Evolutionary conservation across 1,140 invertebrate genomes (phyloP), one percentile per base, ranked within the genome.

Genomic region (Sycobia sp.): DNA sequence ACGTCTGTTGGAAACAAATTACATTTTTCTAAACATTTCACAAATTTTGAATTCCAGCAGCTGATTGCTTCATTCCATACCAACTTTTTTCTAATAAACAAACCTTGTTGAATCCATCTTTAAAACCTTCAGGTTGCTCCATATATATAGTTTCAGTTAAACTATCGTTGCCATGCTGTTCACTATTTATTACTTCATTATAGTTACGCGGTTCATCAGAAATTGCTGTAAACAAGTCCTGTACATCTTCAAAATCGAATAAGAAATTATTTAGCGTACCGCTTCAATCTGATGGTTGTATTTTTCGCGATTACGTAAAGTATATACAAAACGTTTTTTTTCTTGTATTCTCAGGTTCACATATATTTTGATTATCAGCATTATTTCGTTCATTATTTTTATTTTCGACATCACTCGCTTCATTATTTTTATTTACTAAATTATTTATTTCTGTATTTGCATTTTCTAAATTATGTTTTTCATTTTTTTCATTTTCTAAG

Each of bases 61-160:
- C 69, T 34, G 81, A 66, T 63, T 82, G 77, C 56, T 80, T 79
- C 16, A 82, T 55, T 1, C 79, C 78, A 67, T 80, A 80, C 4
- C 81, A 20, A 16, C 70, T 72, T 65, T 76, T 80, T 20, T 47
- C 67, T 66, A 81, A 65, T 55, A 71, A 72, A 71, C 78, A 82
- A 62, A 69, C 67, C 36, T 38, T 58, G 13, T 66, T 55, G 3
- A 72, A 55, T 20, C 58, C 41, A 5, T 59, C 38, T 10, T 59
- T 39, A 18, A 71, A 54, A 11, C 70, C 73, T 27, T 79, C 51
- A 16, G 78, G 76, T 62, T 74, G 71, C 46, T 62, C 9, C 70
- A 65, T 65, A 38, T 59, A 65, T n/a, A 65, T 59, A 4, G 27
- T 59, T 51, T 65, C 62, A 14, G 51, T 20, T 2, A 65, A 16